Evolutionary conservation across 2,888 invertebrate genomes (phyloP).

Genomic region (Onchidella celtica): DNA sequence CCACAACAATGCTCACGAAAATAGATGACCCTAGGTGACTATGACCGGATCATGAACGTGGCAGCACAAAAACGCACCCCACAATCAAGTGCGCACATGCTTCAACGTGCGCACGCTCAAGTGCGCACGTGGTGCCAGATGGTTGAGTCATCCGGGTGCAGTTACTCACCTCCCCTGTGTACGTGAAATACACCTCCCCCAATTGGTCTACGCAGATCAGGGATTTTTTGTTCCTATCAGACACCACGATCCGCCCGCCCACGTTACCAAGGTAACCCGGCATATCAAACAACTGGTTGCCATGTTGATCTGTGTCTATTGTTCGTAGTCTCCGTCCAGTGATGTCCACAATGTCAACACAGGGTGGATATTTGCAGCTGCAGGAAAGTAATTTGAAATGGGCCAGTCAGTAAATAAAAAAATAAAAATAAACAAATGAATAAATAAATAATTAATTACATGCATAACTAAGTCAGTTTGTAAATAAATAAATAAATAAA

Average conservation of each 20-base stretch:
- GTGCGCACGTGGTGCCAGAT: too few species aligned
- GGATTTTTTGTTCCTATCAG: slow-evolving; percentile 36
- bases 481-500: too few species aligned
- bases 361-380: slow-evolving; percentile 43
- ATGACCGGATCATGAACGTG: too few species aligned
- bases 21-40: too few species aligned
- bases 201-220: slow-evolving; percentile 45
- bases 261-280: slow-evolving; percentile 36
- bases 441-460: too few species aligned
- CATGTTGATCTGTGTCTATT: slow-evolving; percentile 33
- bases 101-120: too few species aligned
- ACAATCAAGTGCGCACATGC: too few species aligned
- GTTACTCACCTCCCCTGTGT: slow-evolving; percentile 28
- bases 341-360: slow-evolving; percentile 50
- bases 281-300: slow-evolving; percentile 38
- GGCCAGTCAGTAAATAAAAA: background rate
- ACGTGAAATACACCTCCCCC: slow-evolving; percentile 42
- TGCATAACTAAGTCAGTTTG: too few species aligned
- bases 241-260: slow-evolving; percentile 38
- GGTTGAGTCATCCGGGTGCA: too few species aligned
- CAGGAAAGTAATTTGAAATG: background rate
- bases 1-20: too few species aligned
- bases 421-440: too few species aligned
- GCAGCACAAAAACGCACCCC: too few species aligned
- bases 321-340: slow-evolving; percentile 43